Evolutionary conservation across 2,888 invertebrate genomes (phyloP).

Genomic region (Micoletzkya japonica): DNA sequence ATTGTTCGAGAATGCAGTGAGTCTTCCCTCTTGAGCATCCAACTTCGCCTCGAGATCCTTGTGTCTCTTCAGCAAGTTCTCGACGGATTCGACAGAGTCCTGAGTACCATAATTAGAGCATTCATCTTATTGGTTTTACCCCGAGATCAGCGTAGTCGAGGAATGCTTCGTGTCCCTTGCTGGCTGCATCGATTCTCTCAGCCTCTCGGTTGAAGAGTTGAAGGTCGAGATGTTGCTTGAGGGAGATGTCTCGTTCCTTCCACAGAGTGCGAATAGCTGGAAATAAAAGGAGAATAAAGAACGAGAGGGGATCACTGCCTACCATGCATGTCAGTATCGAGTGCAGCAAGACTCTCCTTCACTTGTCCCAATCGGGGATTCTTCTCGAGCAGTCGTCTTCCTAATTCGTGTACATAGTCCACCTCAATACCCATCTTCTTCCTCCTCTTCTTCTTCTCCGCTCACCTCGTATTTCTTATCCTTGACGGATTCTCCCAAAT

Average conservation of each 20-base stretch:
- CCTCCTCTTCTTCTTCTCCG: not conserved
- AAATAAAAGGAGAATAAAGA: conserved; percentile 60
- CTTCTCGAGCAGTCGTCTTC: conserved; percentile 69
- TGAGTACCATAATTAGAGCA: conserved; percentile 19
- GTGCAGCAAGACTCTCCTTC: conserved; percentile 37
- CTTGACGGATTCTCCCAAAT: conserved; percentile 76
- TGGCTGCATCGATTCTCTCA: conserved; percentile 92
- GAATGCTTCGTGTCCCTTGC: conserved; percentile 89
- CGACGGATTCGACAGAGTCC: conserved; percentile 71
- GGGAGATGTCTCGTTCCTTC: conserved; percentile 81
- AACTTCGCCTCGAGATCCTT: conserved; percentile 89
- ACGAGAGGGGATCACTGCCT: not conserved
- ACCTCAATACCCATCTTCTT: conserved; percentile 67
- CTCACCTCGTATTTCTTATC: conserved; percentile 53
- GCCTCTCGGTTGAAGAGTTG: conserved; percentile 89
- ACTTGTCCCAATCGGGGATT: conserved; percentile 67
- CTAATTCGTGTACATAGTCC: conserved; percentile 78
- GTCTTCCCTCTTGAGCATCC: conserved; percentile 86
- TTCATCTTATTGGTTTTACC: too few species aligned
- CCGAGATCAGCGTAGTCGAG: conserved; percentile 81
- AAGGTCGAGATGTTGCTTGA: conserved; percentile 84
- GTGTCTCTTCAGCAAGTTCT: conserved; percentile 87
- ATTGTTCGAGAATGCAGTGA: conserved; percentile 80
- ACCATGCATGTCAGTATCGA: conserved; percentile 39
- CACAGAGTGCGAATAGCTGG: conserved; percentile 73